Evolutionary conservation across 2,797 vertebrate genomes (phyloP), one percentile per base, ranked within the genome.

Genomic region (Notoglanidium macrostoma): DNA sequence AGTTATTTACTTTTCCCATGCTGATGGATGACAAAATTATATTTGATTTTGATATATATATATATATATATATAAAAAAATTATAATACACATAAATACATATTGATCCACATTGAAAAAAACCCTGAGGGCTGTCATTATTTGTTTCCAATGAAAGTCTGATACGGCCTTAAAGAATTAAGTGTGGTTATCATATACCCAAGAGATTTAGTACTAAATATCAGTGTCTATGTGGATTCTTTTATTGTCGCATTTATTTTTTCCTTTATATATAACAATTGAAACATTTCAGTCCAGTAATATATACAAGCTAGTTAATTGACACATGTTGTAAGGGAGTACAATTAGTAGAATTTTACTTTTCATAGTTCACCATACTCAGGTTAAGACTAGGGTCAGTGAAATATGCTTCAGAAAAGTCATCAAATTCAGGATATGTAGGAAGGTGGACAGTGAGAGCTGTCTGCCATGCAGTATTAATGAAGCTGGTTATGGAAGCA

Each of bases 381-480:
- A 29, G 19, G 15, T 14, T 83, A 78, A 67, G 61, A 10, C 35
- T 68, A 57, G 35, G 63, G 40, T 57, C 21, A 54, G 40, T 78
- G 76, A 88, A 51, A 63, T 54, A 14, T 84, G 21, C 35, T 59
- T 61, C 40, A 59, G 73, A 76, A 65, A 83, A 21, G 19, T 49
- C 35, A 72, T 61, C 10, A 44, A 40, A 63, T 83, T 23, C 46
- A 79, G 61, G 70, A 77, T 9, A 55, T 78, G 61, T 3, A 78
- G 5, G 35, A 72, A 80, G 73, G 19, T 26, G 6, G 84, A 84
- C 46, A 68, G 73, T 23, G 46, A 86, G 79, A 55, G 21, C 49
- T 87, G 32, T 65, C 70, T 85, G 83, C 70, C 65, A 81, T 67
- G 67, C 65, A 81, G 55, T 82, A 40, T 65, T 54, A 88, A 85